Percentiles rank a stretch among this genome's conserved stretches.
Conservation (phyloP, 2,888 invertebrate genomes). For the Agriopis marginaria region DNA sequence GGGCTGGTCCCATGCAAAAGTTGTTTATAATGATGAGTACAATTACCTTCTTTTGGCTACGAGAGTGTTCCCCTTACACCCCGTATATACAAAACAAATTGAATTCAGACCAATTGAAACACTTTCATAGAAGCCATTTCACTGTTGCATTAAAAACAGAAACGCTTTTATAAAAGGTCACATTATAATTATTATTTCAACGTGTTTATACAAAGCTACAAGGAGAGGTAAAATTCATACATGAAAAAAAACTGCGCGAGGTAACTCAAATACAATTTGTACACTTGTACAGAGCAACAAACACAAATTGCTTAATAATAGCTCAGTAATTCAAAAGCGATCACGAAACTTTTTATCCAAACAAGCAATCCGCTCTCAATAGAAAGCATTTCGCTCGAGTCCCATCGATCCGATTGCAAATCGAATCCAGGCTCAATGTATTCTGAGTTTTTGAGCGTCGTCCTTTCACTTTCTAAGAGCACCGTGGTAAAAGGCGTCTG, state of each 20-base stretch:
- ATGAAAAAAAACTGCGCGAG: conserved; percentile 10
- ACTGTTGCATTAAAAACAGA: too few species aligned
- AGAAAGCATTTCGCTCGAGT: conserved; percentile 57
- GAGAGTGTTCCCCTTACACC: too few species aligned
- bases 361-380: conserved; percentile 51
- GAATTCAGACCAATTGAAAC: too few species aligned
- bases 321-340: conserved; percentile 53
- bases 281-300: conserved; percentile 14
- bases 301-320: conserved; percentile 49
- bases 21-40: too few species aligned
- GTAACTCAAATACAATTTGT: conserved; percentile 15
- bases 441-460: conserved; percentile 45
- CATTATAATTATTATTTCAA: not conserved
- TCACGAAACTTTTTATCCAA: conserved; percentile 51
- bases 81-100: too few species aligned
- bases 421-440: conserved; percentile 55
- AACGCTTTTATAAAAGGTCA: not conserved
- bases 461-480: conserved; percentile 70
- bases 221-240: too few species aligned
- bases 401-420: conserved; percentile 50
- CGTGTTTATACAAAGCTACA: not conserved
- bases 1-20: too few species aligned
- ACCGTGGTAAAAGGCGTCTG: conserved; percentile 20
- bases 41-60: too few species aligned
- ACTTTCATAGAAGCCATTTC: too few species aligned